These are phyloP conservation scores for Andricus curvator DNA, from an alignment of 2,888 invertebrate species.

Conservation along the genomic window DNA sequence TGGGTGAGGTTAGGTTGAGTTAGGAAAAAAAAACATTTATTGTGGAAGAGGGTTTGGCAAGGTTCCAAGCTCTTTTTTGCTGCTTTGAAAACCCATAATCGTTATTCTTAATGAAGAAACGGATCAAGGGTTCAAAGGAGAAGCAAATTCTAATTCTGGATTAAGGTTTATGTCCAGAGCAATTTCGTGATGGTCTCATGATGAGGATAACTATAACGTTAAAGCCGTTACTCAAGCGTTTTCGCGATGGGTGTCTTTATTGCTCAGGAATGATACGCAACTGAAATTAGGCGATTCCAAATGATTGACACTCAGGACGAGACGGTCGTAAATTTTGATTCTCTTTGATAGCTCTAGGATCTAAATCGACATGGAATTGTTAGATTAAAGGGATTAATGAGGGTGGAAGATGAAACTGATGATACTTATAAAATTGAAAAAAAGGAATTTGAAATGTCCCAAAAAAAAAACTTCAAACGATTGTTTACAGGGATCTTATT, in stretches of 20 bases:
- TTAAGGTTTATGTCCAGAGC: slow-evolving; percentile 65
- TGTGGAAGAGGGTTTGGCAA: not conserved
- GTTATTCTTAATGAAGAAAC: not conserved
- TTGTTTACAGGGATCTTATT: not conserved
- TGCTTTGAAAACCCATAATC: not conserved
- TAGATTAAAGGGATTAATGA: not conserved
- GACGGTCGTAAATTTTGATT: slow-evolving; percentile 65
- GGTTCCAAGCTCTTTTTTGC: not conserved
- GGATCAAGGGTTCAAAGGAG: not conserved
- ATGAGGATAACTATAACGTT: slow-evolving; percentile 46
- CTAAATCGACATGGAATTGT: slow-evolving; percentile 40
- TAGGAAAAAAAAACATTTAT: not conserved
- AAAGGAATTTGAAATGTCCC: not conserved
- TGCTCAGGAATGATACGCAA: slow-evolving; percentile 57
- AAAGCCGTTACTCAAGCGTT: slow-evolving; percentile 67
- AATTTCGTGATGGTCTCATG: slow-evolving; percentile 56
- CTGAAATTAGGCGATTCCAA: slow-evolving; percentile 60
- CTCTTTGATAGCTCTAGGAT: slow-evolving; percentile 59
- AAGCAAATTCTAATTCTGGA: slow-evolving; percentile 67
- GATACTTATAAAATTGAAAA: not conserved
- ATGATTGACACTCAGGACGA: slow-evolving; percentile 62
- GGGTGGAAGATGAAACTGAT: not conserved
- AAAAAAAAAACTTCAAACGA: not conserved
- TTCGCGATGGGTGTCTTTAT: slow-evolving; percentile 60
- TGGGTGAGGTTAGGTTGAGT: not conserved